Base-by-base conservation (phyloP, 2,888 invertebrate species). In the Sminthurinus aureus region DNA sequence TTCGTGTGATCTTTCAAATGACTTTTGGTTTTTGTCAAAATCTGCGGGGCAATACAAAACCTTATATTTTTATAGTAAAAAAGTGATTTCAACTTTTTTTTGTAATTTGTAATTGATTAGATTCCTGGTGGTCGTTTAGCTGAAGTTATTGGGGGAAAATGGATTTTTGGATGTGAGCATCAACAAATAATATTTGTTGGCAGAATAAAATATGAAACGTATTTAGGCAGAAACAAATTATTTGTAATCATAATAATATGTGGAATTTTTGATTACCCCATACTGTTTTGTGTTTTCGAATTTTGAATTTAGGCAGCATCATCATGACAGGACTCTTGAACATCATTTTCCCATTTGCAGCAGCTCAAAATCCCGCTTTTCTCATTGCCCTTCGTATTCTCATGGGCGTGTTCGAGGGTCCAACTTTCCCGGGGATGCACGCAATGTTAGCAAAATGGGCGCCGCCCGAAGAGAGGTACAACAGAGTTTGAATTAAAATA, bases 91-190 rank as follows among this genome's bases (percentile, higher is more conserved):
- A n/a, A n/a, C n/a, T n/a, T n/a, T n/a, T n/a, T n/a, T n/a, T n/a
- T n/a, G n/a, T n/a, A n/a, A n/a, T n/a, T n/a, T n/a, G n/a, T n/a
- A n/a, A n/a, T n/a, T n/a, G n/a, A n/a, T n/a, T 51, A 85, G 84
- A 73, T 85, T n/a, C 84, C 85, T n/a, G 84, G 84, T 20, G 85
- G 85, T n/a, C 78, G 85, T n/a, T 38, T 85, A 12, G 77, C 81
- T n/a, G 84, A 85, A 66, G 52, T 85, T 15, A 15, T 80, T 9
- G 69, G 69, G 0, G 81, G 79, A 11, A 85, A 85, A 58, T 85
- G 79, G 79, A 84, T 85, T 50, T 85, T 85, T 66, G 84, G 83
- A 13, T 20, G 79, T 38, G 38, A 38, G 73, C 83, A 18, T 38
- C 38, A 4, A 38, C 38, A 38, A 38, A 38, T 4, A 38, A 38